Evolutionary conservation across 30 jellyfish, hydroid and myxozoan genomes (phyloP).

Genomic region (Catostylus mosaicus): DNA sequence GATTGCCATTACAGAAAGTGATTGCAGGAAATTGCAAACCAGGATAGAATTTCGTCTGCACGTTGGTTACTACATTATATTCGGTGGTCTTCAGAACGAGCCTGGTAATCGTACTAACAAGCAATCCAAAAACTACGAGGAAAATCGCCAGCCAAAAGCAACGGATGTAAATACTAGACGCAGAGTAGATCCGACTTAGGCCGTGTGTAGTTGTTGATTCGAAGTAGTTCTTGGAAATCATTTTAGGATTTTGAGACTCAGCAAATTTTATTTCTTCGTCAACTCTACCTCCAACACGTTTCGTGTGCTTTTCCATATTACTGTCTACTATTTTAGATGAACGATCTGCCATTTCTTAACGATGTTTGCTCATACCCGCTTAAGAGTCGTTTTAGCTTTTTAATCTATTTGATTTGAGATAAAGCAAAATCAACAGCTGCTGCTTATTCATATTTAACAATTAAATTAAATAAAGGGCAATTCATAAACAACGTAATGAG

Average conservation of each 20-base stretch:
- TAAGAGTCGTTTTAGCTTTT: too few relatives aligned
- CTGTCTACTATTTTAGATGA: too few relatives aligned
- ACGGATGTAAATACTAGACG: conserved; percentile 1
- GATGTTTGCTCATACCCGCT: too few relatives aligned
- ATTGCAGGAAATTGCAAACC: conserved; percentile 49
- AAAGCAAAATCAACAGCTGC: too few relatives aligned
- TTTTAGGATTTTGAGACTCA: neutral
- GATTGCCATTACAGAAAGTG: conserved; percentile 36
- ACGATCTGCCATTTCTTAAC: too few relatives aligned
- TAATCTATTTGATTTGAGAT: too few relatives aligned
- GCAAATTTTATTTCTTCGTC: too few relatives aligned
- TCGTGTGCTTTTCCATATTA: too few relatives aligned
- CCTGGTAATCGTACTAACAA: neutral
- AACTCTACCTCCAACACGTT: too few relatives aligned
- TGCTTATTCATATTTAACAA: too few relatives aligned
- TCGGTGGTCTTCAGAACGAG: neutral
- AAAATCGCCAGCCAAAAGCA: conserved; percentile 27
- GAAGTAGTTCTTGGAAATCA: neutral
- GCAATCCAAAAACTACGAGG: conserved; percentile 14
- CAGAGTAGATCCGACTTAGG: conserved; percentile 31
- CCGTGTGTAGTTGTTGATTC: conserved; percentile 54
- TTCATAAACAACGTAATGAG: too few relatives aligned
- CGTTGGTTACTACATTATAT: neutral
- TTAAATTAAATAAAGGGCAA: too few relatives aligned
- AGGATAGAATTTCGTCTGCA: neutral